These are phyloP conservation scores for Caenorhabditis sulstoni DNA, from an alignment of 2,888 invertebrate genomes.

Conservation along the genomic window DNA sequence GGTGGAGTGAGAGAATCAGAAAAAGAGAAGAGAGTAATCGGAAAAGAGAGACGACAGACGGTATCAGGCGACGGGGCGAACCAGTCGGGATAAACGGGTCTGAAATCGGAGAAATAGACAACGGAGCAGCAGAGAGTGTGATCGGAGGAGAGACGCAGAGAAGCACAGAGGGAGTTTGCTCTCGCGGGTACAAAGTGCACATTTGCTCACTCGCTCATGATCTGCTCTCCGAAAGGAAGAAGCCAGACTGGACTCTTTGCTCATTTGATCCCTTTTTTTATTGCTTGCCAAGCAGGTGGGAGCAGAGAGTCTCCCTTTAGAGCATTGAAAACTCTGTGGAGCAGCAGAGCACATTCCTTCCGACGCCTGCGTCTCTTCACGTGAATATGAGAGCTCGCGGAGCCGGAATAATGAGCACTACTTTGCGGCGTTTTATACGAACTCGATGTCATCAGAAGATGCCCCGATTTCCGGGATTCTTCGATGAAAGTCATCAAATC, in stretches of 20 bases:
- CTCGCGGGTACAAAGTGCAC: neutral
- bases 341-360: neutral
- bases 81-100: slow-evolving; percentile 12
- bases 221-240: neutral
- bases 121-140: neutral
- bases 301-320: neutral
- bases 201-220: neutral
- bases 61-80: slow-evolving; percentile 26
- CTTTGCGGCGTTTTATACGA: neutral
- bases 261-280: neutral
- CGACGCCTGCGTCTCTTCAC: neutral
- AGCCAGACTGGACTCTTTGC: neutral
- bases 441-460: no score
- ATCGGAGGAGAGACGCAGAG: neutral
- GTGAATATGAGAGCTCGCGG: neutral
- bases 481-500: slow-evolving; percentile 23
- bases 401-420: no score
- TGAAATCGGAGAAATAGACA: neutral
- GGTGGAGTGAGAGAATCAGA: neutral
- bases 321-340: neutral
- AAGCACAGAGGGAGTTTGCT: slow-evolving; percentile 7
- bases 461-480: neutral
- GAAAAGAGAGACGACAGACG: slow-evolving; percentile 17
- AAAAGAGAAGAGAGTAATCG: neutral
- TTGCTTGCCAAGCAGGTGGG: neutral